Evolutionary conservation across 2,113 vertebrate species (phyloP).

Genomic region (Plecotus auritus): DNA sequence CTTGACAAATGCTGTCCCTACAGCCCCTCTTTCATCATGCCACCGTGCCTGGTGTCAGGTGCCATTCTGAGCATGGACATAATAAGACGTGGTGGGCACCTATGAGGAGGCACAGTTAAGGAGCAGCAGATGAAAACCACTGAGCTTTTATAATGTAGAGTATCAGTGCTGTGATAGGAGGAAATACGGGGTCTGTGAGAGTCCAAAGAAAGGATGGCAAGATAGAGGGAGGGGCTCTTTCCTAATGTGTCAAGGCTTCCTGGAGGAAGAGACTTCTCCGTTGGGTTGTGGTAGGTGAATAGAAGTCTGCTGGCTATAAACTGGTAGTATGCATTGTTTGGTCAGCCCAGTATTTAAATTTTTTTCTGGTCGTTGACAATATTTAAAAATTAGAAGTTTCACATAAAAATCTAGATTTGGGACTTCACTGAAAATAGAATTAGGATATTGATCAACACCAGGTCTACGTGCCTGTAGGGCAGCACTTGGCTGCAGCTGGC

Average conservation of each 20-base stretch:
- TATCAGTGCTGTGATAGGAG: neutral
- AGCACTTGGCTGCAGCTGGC: neutral
- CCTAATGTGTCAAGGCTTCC: neutral
- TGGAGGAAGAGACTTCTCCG: neutral
- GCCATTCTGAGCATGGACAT: fast-evolving
- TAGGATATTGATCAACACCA: neutral
- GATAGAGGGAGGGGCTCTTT: neutral
- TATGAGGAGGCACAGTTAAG: neutral
- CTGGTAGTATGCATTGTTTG: neutral
- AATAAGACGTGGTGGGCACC: fast-evolving
- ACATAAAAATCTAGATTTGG: neutral
- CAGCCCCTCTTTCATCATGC: neutral
- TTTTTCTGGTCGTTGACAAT: neutral
- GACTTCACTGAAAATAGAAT: neutral
- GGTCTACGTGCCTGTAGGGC: neutral
- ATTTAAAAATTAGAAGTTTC: neutral
- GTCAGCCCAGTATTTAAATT: neutral
- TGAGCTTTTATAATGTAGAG: neutral
- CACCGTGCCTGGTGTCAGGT: too few relatives aligned
- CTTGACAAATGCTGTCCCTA: neutral
- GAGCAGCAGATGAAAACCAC: neutral
- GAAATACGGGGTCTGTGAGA: neutral
- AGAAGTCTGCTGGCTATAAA: neutral
- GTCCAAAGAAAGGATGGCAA: neutral
- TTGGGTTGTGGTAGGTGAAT: neutral